These are phyloP conservation scores for Solen grandis DNA, from an alignment of 1,140 invertebrate species.

Conservation along the genomic window DNA sequence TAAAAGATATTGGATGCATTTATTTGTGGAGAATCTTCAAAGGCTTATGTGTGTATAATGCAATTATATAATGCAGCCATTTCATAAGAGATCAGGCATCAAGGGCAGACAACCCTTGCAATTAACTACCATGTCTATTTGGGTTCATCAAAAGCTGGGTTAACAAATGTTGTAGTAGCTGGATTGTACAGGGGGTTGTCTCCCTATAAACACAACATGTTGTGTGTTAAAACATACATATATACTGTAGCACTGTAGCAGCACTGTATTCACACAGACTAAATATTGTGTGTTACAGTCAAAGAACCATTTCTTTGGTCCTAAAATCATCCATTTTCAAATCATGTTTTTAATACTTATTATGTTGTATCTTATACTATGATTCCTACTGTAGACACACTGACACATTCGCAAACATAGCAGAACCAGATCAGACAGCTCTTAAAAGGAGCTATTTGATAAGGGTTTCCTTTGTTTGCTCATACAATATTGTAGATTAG, in stretches of 20 bases:
- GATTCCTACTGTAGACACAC: no score
- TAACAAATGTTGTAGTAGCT: conserved; percentile 40
- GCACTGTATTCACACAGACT: no score
- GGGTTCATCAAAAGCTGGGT: conserved; percentile 41
- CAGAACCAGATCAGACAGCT: no score
- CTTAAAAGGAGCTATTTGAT: no score
- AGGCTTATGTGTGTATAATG: not conserved
- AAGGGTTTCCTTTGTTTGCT: no score
- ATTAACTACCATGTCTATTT: not conserved
- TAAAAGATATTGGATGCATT: not conserved
- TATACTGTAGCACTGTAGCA: not conserved
- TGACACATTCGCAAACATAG: no score
- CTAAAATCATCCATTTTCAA: not conserved
- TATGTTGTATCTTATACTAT: not conserved
- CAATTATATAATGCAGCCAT: not conserved
- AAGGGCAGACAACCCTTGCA: not conserved
- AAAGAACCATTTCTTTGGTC: not conserved
- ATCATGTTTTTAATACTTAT: not conserved
- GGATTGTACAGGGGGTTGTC: conserved; percentile 50
- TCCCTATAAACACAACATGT: conserved; percentile 16
- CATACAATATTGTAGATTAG: no score
- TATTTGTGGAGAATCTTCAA: not conserved
- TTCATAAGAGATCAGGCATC: not conserved
- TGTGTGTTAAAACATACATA: not conserved
- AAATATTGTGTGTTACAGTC: no score